Evolutionary conservation across 1,140 invertebrate genomes (phyloP), one percentile per base, ranked within the genome.

Genomic region (Bombus picipes): DNA sequence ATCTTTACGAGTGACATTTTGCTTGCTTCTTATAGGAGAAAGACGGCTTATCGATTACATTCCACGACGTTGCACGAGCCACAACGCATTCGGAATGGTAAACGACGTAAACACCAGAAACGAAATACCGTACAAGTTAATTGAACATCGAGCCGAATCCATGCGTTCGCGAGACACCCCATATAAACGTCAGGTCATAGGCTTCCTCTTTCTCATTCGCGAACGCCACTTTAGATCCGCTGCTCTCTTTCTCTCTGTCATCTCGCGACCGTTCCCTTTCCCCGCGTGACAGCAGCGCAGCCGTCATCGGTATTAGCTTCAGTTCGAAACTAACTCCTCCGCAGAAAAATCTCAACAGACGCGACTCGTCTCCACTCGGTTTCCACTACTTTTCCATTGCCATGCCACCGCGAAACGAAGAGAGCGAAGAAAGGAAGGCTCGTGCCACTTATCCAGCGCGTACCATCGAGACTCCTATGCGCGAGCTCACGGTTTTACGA

Each of bases 221-320:
- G 32, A 89, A 74, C 74, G 83, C 65, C 84, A 86, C 84, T 89
- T 89, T 79, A 79, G 84, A 86, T 89, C 79, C 75, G 65, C 47
- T 70, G 66, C 76, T 57, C 77, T 87, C 85, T 68, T 32, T 70
- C n/a, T 66, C 65, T 66, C 65, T 34, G 32, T 34, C 65, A 15
- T 66, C 65, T 66, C 6, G 5, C 66, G 2, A 1, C 3, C 66
- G 18, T 9, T 37, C 4, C 34, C 34, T 37, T 37, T 25, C 34
- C 22, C 66, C 34, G 32, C 8, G 0, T 1, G 8, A 37, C 43
- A 59, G 53, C 37, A 34, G 10, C n/a, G 12, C 39, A 39, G 39
- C 59, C 68, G 78, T 77, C 74, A 81, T 74, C 83, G 83, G 83
- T 83, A 90, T 90, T 88, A 90, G 88, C 84, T 90, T 90, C 81